Evolutionary conservation across 1,140 invertebrate species (phyloP).

Genomic region (Philotrypesis tridentata): DNA sequence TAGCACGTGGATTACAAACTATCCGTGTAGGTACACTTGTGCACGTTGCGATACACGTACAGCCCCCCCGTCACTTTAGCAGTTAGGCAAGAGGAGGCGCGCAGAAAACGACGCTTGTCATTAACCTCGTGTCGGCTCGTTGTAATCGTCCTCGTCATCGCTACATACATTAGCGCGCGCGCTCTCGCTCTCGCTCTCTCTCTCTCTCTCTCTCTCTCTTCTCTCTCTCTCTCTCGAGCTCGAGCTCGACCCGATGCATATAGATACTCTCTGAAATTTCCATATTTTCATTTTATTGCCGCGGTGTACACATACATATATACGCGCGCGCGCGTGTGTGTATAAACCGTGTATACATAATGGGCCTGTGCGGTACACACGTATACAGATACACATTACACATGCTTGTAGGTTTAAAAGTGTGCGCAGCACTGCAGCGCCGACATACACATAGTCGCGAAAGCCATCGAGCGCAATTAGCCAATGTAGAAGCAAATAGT

Average conservation of each 20-base stretch:
- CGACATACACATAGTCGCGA: not conserved
- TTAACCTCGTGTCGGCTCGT: not conserved
- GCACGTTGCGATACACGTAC: not conserved
- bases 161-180: not conserved
- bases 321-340: too few relatives aligned
- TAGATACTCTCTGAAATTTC: not conserved
- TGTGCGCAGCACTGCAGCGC: too few relatives aligned
- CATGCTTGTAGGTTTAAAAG: too few relatives aligned
- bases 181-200: too few relatives aligned
- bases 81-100: not conserved
- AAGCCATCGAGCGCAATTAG: not conserved
- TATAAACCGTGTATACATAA: too few relatives aligned
- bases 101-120: constrained; percentile 12
- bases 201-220: too few relatives aligned
- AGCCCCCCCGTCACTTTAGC: not conserved
- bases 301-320: too few relatives aligned
- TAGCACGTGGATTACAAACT: too few relatives aligned
- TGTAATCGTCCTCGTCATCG: not conserved
- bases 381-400: too few relatives aligned
- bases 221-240: too few relatives aligned
- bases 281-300: not conserved
- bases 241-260: not conserved
- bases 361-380: too few relatives aligned
- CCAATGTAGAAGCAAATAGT: not conserved
- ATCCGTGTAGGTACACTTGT: too few relatives aligned